Evolutionary conservation across 1,140 invertebrate species (phyloP).

Genomic region (Dreissena polymorpha): DNA sequence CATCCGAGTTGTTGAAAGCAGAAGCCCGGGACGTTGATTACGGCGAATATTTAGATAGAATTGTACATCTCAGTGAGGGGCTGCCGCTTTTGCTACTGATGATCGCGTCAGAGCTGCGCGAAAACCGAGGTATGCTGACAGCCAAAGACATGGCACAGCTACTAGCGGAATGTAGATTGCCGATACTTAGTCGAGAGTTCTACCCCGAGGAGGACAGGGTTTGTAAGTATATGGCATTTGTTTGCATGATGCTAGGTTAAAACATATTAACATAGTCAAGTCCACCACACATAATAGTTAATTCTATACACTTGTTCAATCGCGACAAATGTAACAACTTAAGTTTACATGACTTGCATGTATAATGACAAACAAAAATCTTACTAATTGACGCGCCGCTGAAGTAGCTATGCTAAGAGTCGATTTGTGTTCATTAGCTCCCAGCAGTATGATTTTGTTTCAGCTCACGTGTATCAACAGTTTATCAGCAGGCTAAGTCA

Average conservation of each 20-base stretch:
- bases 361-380: too few relatives aligned
- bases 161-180: conserved; percentile 21
- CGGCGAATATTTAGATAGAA: conserved; percentile 10
- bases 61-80: conserved; percentile 41
- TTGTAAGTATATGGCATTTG: conserved; percentile 17
- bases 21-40: conserved; percentile 25
- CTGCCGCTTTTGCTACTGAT: conserved; percentile 44
- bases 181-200: conserved; percentile 37
- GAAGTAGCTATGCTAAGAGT: too few relatives aligned
- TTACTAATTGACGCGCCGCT: too few relatives aligned
- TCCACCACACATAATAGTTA: too few relatives aligned
- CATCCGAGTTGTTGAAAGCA: conserved; percentile 13
- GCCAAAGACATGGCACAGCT: conserved; percentile 38
- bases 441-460: conserved; percentile 1
- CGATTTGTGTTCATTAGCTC: too few relatives aligned
- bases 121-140: conserved; percentile 22
- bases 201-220: conserved; percentile 44
- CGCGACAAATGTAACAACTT: too few relatives aligned
- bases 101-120: conserved; percentile 37
- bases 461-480: conserved; percentile 49
- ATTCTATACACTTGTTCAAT: too few relatives aligned
- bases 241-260: too few relatives aligned
- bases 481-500: conserved; percentile 31
- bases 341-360: too few relatives aligned
- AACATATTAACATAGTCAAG: too few relatives aligned